A percentile compares a stretch with the other conserved stretches of the same genome.
These are phyloP conservation scores for Ptyas mucosa DNA, from an alignment of 2,113 vertebrate genomes.

Conservation along the genomic window DNA sequence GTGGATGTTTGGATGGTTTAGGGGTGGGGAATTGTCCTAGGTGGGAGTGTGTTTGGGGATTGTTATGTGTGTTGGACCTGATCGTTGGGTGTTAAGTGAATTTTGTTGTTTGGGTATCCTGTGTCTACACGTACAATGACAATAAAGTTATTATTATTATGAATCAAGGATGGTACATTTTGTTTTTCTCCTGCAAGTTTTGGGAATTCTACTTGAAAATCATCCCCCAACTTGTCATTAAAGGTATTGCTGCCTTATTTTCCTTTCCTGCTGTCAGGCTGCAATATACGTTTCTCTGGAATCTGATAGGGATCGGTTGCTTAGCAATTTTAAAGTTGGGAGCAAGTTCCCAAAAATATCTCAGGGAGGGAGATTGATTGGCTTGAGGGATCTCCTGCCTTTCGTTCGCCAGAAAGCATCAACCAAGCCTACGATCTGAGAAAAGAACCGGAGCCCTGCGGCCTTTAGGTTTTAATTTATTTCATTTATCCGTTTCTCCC, in stretches of 20 bases:
- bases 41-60: no score
- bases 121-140: not conserved
- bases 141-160: not conserved
- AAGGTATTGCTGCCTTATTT: not conserved
- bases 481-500: not conserved
- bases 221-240: not conserved
- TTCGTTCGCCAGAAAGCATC: no score
- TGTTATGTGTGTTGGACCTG: no score
- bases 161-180: not conserved
- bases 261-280: not conserved
- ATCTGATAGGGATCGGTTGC: not conserved
- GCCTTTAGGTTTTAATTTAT: not conserved
- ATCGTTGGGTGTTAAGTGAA: no score
- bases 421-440: not conserved
- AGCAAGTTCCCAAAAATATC: not conserved
- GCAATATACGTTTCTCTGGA: not conserved
- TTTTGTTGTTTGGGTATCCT: no score
- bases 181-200: not conserved
- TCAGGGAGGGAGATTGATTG: not conserved
- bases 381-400: not conserved
- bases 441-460: not conserved
- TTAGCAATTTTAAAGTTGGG: not conserved
- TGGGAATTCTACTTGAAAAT: not conserved
- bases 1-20: no score
- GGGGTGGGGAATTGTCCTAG: no score